Percentiles rank a stretch among this genome's conserved stretches.
Evolutionary conservation across 2,888 invertebrate genomes (phyloP).

Genomic region (Phaedon cochleariae): DNA sequence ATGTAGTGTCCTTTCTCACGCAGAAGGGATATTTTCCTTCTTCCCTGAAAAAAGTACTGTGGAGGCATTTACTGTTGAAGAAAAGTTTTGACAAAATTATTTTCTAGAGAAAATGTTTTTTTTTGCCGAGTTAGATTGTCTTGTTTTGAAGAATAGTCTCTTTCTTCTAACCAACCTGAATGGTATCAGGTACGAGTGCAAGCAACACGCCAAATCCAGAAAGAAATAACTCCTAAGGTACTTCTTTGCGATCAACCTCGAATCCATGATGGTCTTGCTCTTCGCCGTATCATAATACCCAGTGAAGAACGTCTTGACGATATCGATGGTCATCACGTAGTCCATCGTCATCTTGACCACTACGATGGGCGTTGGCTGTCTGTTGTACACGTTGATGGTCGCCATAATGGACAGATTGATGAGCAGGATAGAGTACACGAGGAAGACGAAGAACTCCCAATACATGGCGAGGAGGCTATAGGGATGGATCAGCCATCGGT

Average conservation of each 20-base stretch:
- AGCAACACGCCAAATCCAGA: slow-evolving; percentile 5
- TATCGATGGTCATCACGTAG: slow-evolving; percentile 29
- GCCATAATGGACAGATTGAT: slow-evolving; percentile 30
- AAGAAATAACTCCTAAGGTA: slow-evolving; percentile 25
- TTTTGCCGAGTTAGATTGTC: too few relatives aligned
- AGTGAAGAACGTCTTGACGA: slow-evolving; percentile 35
- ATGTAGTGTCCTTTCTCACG: too few relatives aligned
- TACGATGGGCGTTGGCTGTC: neutral
- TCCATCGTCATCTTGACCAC: slow-evolving; percentile 18
- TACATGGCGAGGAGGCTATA: slow-evolving; percentile 36
- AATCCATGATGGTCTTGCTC: slow-evolving; percentile 29
- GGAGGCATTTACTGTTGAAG: too few relatives aligned
- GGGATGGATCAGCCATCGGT: slow-evolving; percentile 42
- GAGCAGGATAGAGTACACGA: slow-evolving; percentile 27
- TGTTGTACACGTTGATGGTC: neutral
- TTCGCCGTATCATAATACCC: slow-evolving; percentile 37
- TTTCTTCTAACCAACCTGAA: too few relatives aligned
- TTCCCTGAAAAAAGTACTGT: too few relatives aligned
- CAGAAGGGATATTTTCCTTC: too few relatives aligned
- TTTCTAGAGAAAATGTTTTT: too few relatives aligned
- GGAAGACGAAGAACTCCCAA: slow-evolving; percentile 32
- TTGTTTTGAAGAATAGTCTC: too few relatives aligned
- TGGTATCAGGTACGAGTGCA: neutral
- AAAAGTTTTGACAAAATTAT: too few relatives aligned
- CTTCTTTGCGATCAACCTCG: slow-evolving; percentile 22